Evolutionary conservation across 1,140 invertebrate genomes (phyloP).

Genomic region (Saccostrea glomerata): DNA sequence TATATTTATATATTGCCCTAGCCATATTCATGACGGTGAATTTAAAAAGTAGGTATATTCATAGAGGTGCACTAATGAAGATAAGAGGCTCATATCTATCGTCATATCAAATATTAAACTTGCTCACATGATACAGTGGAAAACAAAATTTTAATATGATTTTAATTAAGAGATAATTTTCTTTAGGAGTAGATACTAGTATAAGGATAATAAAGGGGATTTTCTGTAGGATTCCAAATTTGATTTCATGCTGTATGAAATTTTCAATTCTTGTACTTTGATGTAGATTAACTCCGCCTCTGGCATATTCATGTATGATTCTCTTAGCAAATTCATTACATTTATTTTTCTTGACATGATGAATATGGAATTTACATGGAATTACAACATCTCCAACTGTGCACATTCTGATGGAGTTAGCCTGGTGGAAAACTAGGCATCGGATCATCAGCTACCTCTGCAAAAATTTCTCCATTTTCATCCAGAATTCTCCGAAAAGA

Average conservation of each 20-base stretch:
- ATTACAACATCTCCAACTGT: conserved; percentile 44
- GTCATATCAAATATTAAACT: not conserved
- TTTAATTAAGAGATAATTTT: not conserved
- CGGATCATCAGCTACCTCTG: conserved; percentile 39
- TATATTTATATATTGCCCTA: too few relatives aligned
- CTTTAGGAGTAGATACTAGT: not conserved
- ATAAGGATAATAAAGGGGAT: not conserved
- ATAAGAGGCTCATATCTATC: not conserved
- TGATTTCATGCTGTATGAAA: not conserved
- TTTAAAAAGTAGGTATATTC: too few relatives aligned
- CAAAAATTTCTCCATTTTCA: conserved; percentile 35
- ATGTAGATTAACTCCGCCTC: not conserved
- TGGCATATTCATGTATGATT: not conserved
- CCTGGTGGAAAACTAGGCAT: conserved; percentile 50
- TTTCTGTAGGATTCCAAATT: not conserved
- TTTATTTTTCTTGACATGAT: not conserved
- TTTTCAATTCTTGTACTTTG: not conserved
- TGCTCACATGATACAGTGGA: not conserved
- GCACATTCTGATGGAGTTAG: conserved; percentile 32
- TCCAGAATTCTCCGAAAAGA: conserved; percentile 52
- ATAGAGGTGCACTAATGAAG: not conserved
- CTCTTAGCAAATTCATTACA: not conserved
- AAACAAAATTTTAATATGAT: not conserved
- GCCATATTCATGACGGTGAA: too few relatives aligned
- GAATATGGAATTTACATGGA: not conserved